These are phyloP conservation scores for Bombus sylvicola DNA, from an alignment of 1,140 invertebrate species.

Conservation along the genomic window DNA sequence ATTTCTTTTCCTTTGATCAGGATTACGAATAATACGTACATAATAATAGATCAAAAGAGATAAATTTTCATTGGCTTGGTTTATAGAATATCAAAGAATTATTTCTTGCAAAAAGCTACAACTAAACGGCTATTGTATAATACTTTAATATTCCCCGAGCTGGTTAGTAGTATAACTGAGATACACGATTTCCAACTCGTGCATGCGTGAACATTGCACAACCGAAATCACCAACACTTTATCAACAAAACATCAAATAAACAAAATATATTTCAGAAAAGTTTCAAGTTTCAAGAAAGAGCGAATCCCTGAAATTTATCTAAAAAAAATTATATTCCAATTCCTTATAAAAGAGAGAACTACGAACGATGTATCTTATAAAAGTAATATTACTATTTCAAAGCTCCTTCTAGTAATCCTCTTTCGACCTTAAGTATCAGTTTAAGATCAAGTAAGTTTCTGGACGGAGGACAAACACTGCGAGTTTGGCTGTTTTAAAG, in stretches of 20 bases:
- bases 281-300: conserved; percentile 1
- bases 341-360: background rate
- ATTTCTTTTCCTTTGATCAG: background rate
- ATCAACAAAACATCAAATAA: background rate
- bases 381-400: background rate
- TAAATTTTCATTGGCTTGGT: background rate
- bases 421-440: background rate
- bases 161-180: background rate
- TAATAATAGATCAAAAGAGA: background rate
- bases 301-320: background rate
- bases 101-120: background rate
- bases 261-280: conserved; percentile 11
- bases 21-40: no score
- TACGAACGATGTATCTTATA: background rate
- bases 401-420: background rate
- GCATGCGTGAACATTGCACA: background rate
- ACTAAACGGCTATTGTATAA: background rate
- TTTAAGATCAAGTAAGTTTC: background rate
- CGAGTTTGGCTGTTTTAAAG: background rate
- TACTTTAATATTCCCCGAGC: background rate
- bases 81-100: background rate
- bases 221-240: background rate
- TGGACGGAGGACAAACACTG: background rate
- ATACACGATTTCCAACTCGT: background rate
- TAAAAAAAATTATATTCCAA: background rate